Evolutionary conservation across 2,113 vertebrate genomes (phyloP), one percentile per base, ranked within the genome.

Genomic region (Hippocampus zosterae): DNA sequence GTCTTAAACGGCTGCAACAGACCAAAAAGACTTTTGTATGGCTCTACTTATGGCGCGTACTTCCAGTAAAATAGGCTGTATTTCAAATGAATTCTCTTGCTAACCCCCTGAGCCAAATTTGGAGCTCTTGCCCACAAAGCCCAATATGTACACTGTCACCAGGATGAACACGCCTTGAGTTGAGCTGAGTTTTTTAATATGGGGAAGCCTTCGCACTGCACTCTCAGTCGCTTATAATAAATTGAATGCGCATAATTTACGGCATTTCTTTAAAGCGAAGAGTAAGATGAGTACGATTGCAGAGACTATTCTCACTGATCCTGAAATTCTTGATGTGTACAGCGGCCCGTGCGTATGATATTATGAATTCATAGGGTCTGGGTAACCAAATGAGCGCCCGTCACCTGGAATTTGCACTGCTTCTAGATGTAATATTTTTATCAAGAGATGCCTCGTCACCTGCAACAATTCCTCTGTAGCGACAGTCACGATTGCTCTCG

Each of bases 361-460:
- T 88, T 87, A 88, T 80, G 83, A 83, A 90, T 91, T 89, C 81
- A 89, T 84, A 59, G 73, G 78, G 70, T 84, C 78, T 42, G 11
- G 75, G 80, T 77, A 84, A 73, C 78, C 72, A 85, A 87, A 89
- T 86, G 77, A 86, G 81, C 78, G 77, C 67, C 77, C 65, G 77
- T 89, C 77, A 82, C 78, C 72, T 71, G 68, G 76, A 86, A 87
- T 88, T 82, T 85, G 82, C 87, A 80, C 70, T 40, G 81, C 86
- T 84, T 84, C 79, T 88, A 84, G 69, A 74, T 80, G 73, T 81
- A 85, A 85, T 86, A 72, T 81, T 86, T 84, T 81, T 81, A 67
- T 4, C 67, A 5, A 18, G 57, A 27, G 57, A 60, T 3, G 27
- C 16, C 57, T 60, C 57, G 27, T 60, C 33, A 60, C 27, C 27